Evolutionary conservation across 2,888 invertebrate genomes (phyloP).

Genomic region (Germaria angustata): DNA sequence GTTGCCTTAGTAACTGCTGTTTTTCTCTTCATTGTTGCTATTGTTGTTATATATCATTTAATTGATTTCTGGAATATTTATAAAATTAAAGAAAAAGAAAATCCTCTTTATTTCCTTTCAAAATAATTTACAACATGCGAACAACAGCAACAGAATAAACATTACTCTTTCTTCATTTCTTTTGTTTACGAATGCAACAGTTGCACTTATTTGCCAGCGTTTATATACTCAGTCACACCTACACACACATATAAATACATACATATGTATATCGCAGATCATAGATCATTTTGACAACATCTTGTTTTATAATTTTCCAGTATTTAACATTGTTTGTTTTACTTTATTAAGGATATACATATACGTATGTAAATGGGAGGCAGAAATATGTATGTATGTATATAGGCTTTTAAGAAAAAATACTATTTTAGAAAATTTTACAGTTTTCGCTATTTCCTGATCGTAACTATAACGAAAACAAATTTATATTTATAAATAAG

Average conservation of each 20-base stretch:
- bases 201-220: not conserved
- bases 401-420: too few relatives aligned
- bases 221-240: not conserved
- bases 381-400: too few relatives aligned
- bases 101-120: not conserved
- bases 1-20: conserved; percentile 52
- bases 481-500: too few relatives aligned
- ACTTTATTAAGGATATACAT: too few relatives aligned
- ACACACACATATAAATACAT: not conserved
- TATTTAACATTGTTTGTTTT: not conserved
- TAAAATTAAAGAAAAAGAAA: conserved; percentile 41
- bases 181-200: not conserved
- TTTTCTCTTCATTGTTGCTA: conserved; percentile 44
- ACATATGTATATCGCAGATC: not conserved
- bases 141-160: conserved; percentile 1
- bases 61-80: conserved; percentile 64
- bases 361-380: too few relatives aligned
- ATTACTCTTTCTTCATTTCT: not conserved
- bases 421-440: too few relatives aligned
- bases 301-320: conserved; percentile 12
- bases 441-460: too few relatives aligned
- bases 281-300: not conserved
- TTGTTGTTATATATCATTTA: conserved; percentile 60
- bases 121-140: conserved; percentile 56
- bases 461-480: too few relatives aligned